Evolutionary conservation across 2,797 vertebrate species (phyloP).

Genomic region (Sebastes diploproa): DNA sequence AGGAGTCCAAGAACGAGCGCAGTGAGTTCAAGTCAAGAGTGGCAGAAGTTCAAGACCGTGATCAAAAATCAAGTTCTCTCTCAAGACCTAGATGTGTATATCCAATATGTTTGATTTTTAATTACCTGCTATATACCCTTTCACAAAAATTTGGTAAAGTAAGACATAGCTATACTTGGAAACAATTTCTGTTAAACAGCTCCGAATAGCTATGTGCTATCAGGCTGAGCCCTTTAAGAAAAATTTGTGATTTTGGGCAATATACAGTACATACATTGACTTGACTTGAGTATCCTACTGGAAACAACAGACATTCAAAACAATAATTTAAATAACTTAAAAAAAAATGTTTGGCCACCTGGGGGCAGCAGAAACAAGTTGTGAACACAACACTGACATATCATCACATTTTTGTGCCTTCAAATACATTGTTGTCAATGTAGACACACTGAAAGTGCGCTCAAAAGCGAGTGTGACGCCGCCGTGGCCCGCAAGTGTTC

Average conservation of each 20-base stretch:
- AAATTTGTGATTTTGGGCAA: not conserved
- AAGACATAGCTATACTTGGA: not conserved
- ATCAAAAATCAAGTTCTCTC: not conserved
- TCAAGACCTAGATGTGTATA: not conserved
- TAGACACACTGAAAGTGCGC: too few relatives aligned
- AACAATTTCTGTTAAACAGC: not conserved
- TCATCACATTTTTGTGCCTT: too few relatives aligned
- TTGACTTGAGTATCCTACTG: not conserved
- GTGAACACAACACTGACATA: too few relatives aligned
- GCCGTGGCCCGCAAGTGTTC: too few relatives aligned
- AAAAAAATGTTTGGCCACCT: too few relatives aligned
- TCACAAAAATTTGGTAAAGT: not conserved
- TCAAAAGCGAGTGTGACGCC: too few relatives aligned
- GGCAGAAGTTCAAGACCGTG: not conserved
- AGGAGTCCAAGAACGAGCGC: not conserved
- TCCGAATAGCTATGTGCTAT: not conserved
- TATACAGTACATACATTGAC: not conserved
- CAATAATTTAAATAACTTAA: too few relatives aligned
- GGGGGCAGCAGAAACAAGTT: too few relatives aligned
- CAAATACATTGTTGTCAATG: too few relatives aligned
- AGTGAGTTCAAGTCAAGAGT: not conserved
- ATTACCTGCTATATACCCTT: not conserved
- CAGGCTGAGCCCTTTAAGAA: too few relatives aligned
- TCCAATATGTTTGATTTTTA: not conserved
- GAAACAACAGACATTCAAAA: too few relatives aligned